phyloP scores from a whole-genome alignment of 2,888 invertebrate genomes.

The Myopa tessellatipennis region DNA sequence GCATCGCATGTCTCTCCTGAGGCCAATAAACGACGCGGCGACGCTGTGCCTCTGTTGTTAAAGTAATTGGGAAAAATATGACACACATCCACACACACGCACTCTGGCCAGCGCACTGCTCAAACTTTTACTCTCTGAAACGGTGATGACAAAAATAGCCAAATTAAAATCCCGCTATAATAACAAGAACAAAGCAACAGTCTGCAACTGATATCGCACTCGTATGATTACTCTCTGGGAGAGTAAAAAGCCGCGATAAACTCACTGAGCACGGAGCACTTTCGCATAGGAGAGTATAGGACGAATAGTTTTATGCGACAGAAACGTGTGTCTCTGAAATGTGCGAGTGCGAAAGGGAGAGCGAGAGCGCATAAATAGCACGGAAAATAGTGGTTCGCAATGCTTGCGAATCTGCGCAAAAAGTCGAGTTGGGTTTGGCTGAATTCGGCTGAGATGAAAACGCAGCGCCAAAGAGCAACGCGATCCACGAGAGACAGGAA shows the following conservation, averaged over 20 bases:
- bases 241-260: background rate
- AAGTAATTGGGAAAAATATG: constrained; percentile 14
- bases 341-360: background rate
- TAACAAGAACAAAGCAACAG: background rate
- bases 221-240: background rate
- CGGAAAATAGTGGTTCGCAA: constrained; percentile 9
- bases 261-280: background rate
- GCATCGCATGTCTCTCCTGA: constrained; percentile 4
- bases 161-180: constrained; percentile 15
- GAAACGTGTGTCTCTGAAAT: background rate
- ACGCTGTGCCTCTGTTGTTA: constrained; percentile 16
- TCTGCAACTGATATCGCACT: background rate
- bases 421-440: constrained; percentile 15
- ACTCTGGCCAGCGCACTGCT: background rate
- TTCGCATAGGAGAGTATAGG: background rate
- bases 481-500: background rate
- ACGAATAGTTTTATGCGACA: background rate
- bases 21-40: constrained; percentile 14
- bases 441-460: constrained; percentile 3
- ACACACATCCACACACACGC: constrained; percentile 9
- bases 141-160: constrained; percentile 27
- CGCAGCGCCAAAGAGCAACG: background rate
- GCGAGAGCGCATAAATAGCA: constrained; percentile 11
- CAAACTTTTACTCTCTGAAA: background rate
- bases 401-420: background rate